Percentiles rank a stretch among this genome's conserved stretches.
Conservation (phyloP, 2,888 invertebrate genomes). For the Stenoptilia bipunctidactyla region DNA sequence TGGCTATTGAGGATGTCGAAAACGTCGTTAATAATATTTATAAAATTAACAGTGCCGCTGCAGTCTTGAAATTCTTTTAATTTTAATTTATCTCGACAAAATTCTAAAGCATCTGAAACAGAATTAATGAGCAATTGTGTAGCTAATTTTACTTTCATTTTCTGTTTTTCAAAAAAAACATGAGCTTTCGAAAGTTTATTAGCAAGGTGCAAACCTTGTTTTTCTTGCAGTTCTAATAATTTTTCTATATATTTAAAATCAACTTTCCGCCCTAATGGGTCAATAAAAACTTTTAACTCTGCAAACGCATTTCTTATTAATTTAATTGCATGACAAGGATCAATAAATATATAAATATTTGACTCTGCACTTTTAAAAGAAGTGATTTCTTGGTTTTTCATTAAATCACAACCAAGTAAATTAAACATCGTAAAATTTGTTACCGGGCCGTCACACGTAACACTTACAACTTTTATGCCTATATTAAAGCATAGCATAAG, state of each 20-base stretch:
- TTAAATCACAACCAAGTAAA: slow-evolving; percentile 2
- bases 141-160: slow-evolving; percentile 11
- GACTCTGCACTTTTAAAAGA: slow-evolving; percentile 1
- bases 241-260: slow-evolving; percentile 11
- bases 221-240: slow-evolving; percentile 9
- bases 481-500: no score
- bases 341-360: slow-evolving; percentile 8
- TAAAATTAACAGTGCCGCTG: slow-evolving; percentile 13
- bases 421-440: no score
- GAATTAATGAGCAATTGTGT: slow-evolving; percentile 12
- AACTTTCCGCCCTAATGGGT: slow-evolving; percentile 5
- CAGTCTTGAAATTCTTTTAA: slow-evolving; percentile 9
- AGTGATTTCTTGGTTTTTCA: background rate
- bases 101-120: slow-evolving; percentile 11
- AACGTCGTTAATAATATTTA: slow-evolving; percentile 11
- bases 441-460: no score
- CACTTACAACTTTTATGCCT: no score
- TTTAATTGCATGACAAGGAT: slow-evolving; percentile 15
- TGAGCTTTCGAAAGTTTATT: slow-evolving; percentile 8
- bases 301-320: slow-evolving; percentile 14
- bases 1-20: slow-evolving; percentile 15
- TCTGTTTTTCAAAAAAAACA: slow-evolving; percentile 11
- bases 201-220: slow-evolving; percentile 7
- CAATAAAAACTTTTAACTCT: slow-evolving; percentile 9
- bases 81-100: slow-evolving; percentile 6